Conservation (phyloP, 2,113 vertebrate species). For the Clarias batrachus region DNA sequence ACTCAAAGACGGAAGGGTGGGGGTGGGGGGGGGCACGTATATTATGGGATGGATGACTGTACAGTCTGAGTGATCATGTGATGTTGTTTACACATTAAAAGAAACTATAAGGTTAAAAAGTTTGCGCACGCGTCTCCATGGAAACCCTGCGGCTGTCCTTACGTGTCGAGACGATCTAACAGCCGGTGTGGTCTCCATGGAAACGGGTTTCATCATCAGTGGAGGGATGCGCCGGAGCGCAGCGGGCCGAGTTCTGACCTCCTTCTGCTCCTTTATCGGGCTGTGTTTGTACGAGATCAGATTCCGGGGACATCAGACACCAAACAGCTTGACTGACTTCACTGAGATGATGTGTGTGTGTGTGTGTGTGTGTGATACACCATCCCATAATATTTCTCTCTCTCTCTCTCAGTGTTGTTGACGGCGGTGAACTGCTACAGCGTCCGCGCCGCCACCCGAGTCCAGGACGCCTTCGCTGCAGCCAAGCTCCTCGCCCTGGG, state of each 20-base stretch:
- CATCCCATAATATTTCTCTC: background rate
- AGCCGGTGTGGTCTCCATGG: background rate
- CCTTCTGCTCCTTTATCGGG: background rate
- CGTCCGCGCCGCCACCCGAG: constrained; percentile 90
- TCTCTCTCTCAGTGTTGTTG: constrained; percentile 80
- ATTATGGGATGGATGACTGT: background rate
- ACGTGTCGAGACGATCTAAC: background rate
- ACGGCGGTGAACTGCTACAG: constrained; percentile 97
- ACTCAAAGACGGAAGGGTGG: no score
- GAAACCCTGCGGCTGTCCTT: background rate
- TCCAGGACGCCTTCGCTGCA: constrained; percentile 91
- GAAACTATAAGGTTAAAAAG: background rate
- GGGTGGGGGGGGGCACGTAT: no score
- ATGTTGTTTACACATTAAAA: background rate
- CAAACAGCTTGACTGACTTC: background rate
- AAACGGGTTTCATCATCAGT: background rate
- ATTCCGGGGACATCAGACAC: background rate
- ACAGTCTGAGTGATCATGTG: background rate
- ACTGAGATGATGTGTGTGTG: background rate
- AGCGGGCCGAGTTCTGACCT: background rate
- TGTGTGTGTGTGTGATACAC: background rate
- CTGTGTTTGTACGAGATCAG: background rate
- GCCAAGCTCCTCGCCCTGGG: constrained; percentile 88
- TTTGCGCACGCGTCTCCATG: background rate
- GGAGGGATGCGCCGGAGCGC: no score